A percentile compares a stretch with the other conserved stretches of the same genome.
Conservation (phyloP, 2,888 invertebrate genomes). For the Meliscaeva auricollis region DNA sequence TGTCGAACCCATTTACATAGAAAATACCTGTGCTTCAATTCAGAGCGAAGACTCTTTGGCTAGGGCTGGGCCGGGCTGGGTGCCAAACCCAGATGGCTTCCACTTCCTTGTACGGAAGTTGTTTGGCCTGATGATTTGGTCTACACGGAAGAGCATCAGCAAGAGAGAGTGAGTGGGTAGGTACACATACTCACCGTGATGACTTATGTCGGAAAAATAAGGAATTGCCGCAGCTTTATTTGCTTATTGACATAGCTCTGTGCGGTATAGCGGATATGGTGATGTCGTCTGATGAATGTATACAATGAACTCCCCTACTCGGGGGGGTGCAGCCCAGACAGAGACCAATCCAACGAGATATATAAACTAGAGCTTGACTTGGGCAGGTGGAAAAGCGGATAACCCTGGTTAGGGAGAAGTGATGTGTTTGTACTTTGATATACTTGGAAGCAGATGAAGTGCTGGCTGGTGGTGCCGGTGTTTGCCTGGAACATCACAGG, state of each 20-base stretch:
- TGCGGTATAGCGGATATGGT: too few species aligned
- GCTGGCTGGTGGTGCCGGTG: conserved; percentile 42
- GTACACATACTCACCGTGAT: conserved; percentile 14
- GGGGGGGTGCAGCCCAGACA: conserved; percentile 28
- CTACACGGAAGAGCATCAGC: conserved; percentile 29
- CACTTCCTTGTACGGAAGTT: conserved; percentile 69
- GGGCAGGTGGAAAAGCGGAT: conserved; percentile 51
- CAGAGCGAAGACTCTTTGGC: conserved; percentile 21
- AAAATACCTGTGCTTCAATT: conserved; percentile 35
- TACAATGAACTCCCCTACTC: conserved; percentile 48
- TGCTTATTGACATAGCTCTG: conserved; percentile 66
- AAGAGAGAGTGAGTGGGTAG: not conserved
- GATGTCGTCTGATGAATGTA: conserved; percentile 17
- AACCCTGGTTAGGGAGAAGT: conserved; percentile 12
- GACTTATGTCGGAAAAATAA: conserved; percentile 57
- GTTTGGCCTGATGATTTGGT: conserved; percentile 61
- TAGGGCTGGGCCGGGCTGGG: not conserved
- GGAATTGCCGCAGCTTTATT: conserved; percentile 73
- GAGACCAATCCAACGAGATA: conserved; percentile 4
- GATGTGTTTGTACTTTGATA: not conserved
- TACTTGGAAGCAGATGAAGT: conserved; percentile 3
- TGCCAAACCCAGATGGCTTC: conserved; percentile 47
- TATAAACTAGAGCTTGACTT: conserved; percentile 51
- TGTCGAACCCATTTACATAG: conserved; percentile 61
- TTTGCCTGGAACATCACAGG: conserved; percentile 69